Base-by-base conservation (phyloP, 2,113 vertebrate genomes). In the Leptodactylus fuscus region DNA sequence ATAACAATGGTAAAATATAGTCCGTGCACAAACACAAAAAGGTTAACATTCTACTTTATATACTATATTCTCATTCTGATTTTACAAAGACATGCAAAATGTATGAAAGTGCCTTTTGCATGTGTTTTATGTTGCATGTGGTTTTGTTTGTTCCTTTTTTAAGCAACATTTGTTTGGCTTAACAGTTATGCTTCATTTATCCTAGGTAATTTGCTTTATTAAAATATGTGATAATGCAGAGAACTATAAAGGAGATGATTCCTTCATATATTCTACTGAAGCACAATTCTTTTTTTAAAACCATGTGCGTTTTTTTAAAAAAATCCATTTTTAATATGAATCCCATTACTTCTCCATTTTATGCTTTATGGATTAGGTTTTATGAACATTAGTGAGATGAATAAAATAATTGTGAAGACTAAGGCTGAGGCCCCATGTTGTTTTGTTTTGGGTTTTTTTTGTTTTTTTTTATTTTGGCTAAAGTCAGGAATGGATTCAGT, bases 21-120 rank as follows among this genome's bases (percentile, higher is more conserved):
- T 3, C 5, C 34, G 2, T 11, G n/a, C 18, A 69, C 18, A 69
- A 34, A 1, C 18, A 3, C n/a, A n/a, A n/a, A n/a, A n/a, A n/a
- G n/a, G n/a, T n/a, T 4, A 10, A 34, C 18, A 36, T 2, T 24
- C 58, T 29, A 5, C 29, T 65, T 32, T 32, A 65, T 65, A 65
- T 32, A 32, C 2, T 32, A 27, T 62, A 20, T 69, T 69, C 16
- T 69, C 11, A 22, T 69, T 69, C 32, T 20, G 15, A 2, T 20
- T 67, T 67, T 67, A 36, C 29, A 67, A 65, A 18, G 34, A 69
- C 65, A 22, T 69, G 32, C 65, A 36, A 38, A 69, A 69, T 38
- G 16, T 3, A 18, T 3, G n/a, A 2, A 67, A 36, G 34, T 16
- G 9, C 2, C 6, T 13, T 69, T 69, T 69, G 65, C 65, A 69